A percentile compares a stretch with the other conserved stretches of the same genome.
phyloP scores from a whole-genome alignment of 2,797 vertebrate genomes.

The Sebastes oblongus region DNA sequence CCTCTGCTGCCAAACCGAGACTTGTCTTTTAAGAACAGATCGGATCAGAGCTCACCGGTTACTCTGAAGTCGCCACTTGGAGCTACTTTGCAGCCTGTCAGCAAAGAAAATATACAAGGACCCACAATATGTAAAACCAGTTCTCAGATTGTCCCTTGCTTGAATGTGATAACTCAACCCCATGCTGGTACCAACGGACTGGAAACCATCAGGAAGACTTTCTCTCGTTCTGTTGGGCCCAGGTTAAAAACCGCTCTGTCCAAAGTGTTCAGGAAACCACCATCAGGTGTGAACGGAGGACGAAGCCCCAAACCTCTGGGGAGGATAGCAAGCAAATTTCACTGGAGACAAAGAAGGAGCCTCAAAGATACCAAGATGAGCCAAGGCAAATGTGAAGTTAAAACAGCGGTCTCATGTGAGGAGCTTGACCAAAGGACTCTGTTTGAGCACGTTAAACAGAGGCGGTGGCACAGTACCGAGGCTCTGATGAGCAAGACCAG shows the following conservation, averaged over 20 bases:
- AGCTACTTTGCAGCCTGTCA: slow-evolving; percentile 35
- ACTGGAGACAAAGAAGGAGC: slow-evolving; percentile 56
- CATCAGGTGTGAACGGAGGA: slow-evolving; percentile 56
- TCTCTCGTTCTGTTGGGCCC: slow-evolving; percentile 70
- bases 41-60: slow-evolving; percentile 27
- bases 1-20: slow-evolving; percentile 68
- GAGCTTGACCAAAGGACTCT: slow-evolving; percentile 78
- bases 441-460: slow-evolving; percentile 56
- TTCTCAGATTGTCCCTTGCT: slow-evolving; percentile 36
- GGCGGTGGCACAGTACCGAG: slow-evolving; percentile 83
- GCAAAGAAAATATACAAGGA: slow-evolving; percentile 61
- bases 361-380: slow-evolving; percentile 53
- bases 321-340: slow-evolving; percentile 59
- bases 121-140: slow-evolving; percentile 70
- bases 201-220: slow-evolving; percentile 61
- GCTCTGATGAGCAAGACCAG: slow-evolving; percentile 73
- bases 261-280: slow-evolving; percentile 80
- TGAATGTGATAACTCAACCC: slow-evolving; percentile 44
- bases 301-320: slow-evolving; percentile 69
- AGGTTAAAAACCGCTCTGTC: slow-evolving; percentile 77
- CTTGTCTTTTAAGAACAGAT: slow-evolving; percentile 67
- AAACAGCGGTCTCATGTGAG: slow-evolving; percentile 83
- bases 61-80: slow-evolving; percentile 51
- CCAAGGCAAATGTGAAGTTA: slow-evolving; percentile 66
- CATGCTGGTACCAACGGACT: slow-evolving; percentile 58